A percentile compares a stretch with the other conserved stretches of the same genome.
Conservation (phyloP, 2,888 invertebrate species). For the Carpatolechia fugitivella region DNA sequence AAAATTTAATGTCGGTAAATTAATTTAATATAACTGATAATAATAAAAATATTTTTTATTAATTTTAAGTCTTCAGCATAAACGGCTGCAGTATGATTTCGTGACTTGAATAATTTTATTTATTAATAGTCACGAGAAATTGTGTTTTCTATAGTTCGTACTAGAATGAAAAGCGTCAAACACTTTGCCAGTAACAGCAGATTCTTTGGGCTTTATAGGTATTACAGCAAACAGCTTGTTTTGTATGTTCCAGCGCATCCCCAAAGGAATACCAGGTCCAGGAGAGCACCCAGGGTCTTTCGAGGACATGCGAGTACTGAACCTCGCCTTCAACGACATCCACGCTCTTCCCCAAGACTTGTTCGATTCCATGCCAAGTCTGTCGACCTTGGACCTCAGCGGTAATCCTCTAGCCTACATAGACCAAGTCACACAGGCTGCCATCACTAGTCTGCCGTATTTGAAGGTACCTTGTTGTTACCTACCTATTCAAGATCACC, state of each 20-base stretch:
- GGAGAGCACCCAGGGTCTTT: not conserved
- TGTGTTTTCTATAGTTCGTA: too few species aligned
- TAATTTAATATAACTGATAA: too few species aligned
- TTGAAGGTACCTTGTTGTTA: conserved; percentile 80
- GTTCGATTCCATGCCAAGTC: conserved; percentile 81
- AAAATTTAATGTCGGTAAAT: too few species aligned
- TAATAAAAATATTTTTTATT: too few species aligned
- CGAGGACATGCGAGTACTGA: conserved; percentile 69
- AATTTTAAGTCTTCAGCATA: too few species aligned
- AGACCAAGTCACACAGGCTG: conserved; percentile 78
- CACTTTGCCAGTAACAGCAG: too few species aligned
- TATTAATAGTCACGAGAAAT: too few species aligned
- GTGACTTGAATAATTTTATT: too few species aligned
- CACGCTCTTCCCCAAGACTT: conserved; percentile 81
- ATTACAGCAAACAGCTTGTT: not conserved
- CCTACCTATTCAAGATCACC: not conserved
- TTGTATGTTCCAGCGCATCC: not conserved
- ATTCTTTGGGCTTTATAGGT: too few species aligned
- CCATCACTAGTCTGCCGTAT: conserved; percentile 78
- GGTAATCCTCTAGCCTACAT: conserved; percentile 84
- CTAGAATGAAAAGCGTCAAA: too few species aligned
- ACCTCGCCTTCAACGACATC: conserved; percentile 82
- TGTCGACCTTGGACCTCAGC: conserved; percentile 82
- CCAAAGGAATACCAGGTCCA: not conserved
- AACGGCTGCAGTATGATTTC: too few species aligned